A percentile compares a stretch with the other conserved stretches of the same genome.
Evolutionary conservation across 2,888 invertebrate species (phyloP).

Genomic region (Apotomis turbidana): DNA sequence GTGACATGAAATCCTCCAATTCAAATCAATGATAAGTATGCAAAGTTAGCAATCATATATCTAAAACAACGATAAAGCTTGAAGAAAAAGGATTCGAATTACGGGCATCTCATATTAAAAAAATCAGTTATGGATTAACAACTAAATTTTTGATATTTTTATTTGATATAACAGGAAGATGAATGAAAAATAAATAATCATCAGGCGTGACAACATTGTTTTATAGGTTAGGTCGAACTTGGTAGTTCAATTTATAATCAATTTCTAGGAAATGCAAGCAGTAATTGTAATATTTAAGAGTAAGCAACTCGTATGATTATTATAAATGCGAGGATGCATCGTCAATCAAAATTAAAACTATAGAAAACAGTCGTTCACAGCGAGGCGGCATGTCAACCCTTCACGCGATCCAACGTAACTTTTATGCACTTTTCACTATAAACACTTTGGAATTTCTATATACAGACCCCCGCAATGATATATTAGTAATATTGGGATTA

Average conservation of each 20-base stretch:
- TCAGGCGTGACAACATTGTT: conserved; percentile 35
- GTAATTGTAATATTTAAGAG: neutral
- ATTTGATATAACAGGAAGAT: neutral
- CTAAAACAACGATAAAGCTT: too few species aligned
- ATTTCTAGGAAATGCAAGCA: neutral
- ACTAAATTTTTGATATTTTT: too few species aligned
- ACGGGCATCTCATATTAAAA: too few species aligned
- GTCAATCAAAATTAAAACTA: conserved; percentile 1
- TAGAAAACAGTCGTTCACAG: conserved; percentile 49
- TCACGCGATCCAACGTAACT: conserved; percentile 43
- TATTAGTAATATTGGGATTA: conserved; percentile 49
- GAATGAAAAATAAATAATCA: neutral
- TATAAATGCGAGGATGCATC: neutral
- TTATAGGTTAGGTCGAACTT: conserved; percentile 43
- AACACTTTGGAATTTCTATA: conserved; percentile 52
- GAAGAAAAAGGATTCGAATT: too few species aligned
- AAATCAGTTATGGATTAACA: too few species aligned
- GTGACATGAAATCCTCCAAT: too few species aligned
- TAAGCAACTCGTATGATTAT: neutral
- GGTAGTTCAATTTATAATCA: neutral
- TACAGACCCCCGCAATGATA: conserved; percentile 58
- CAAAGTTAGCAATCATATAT: too few species aligned
- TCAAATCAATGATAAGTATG: too few species aligned
- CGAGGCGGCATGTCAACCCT: conserved; percentile 63
- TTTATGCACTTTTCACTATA: conserved; percentile 60